Conservation (phyloP, 2,797 vertebrate genomes). For the Clamator glandarius region DNA sequence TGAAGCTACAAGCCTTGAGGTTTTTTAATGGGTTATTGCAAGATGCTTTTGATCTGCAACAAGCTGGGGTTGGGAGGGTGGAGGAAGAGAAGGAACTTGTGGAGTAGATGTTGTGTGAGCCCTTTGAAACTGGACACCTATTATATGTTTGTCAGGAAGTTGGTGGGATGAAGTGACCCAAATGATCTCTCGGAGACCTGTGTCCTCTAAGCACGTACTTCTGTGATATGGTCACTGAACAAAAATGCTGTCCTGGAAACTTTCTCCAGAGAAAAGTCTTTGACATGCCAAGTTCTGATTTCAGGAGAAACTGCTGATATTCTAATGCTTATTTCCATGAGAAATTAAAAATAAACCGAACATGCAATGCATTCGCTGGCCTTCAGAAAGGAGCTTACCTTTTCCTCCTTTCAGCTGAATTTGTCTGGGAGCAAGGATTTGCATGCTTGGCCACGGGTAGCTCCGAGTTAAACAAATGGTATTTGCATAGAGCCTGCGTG, state of each 20-base stretch:
- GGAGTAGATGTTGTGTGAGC: slow-evolving; percentile 17
- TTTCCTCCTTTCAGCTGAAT: background rate
- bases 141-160: slow-evolving; percentile 49
- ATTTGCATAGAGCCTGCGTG: background rate
- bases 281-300: background rate
- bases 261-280: background rate
- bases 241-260: background rate
- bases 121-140: slow-evolving; percentile 65
- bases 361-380: background rate
- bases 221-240: slow-evolving; percentile 8
- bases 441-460: background rate
- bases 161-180: slow-evolving; percentile 34
- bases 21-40: background rate
- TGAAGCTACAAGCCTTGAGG: background rate
- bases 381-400: background rate
- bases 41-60: slow-evolving; percentile 13
- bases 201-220: background rate
- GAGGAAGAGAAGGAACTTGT: background rate
- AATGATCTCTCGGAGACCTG: background rate
- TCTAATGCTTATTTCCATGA: background rate
- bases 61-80: background rate
- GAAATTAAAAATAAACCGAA: background rate
- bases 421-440: background rate
- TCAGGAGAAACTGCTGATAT: background rate
- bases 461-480: background rate